Evolutionary conservation across 1,140 invertebrate species (phyloP), one percentile per base, ranked within the genome.

Genomic region (Drosophila arizonae): DNA sequence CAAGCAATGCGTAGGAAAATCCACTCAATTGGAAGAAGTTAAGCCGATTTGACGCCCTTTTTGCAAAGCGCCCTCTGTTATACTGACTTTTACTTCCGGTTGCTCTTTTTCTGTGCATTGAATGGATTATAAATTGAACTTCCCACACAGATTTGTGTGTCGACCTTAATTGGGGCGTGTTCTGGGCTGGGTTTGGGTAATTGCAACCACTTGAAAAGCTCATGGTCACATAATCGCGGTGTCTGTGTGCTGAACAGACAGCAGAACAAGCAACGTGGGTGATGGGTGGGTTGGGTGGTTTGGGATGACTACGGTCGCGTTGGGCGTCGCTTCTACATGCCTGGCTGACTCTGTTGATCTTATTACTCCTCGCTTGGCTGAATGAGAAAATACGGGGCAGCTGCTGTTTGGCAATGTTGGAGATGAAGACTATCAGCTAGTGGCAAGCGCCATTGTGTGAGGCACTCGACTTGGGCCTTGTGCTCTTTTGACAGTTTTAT

Each of bases 281-380:
- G 41, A 13, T 73, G 56, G 64, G 64, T 71, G 67, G 66, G 41
- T 15, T 73, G 56, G 64, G 64, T 71, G 67, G 66, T 30, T 36
- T 43, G 39, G 28, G 4, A n/a, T 21, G 9, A 43, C n/a, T 36
- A 52, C 13, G 54, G 54, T 46, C 50, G 33, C 33, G 36, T 78
- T 78, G 76, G 67, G 76, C 73, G 84, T 72, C 77, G 72, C 75
- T 77, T 75, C 76, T 65, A 68, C 64, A 82, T 73, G 79, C 79
- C 82, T 73, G 76, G 84, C 50, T 88, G 84, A 51, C 43, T 84
- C 56, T 68, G 68, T 87, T 90, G 87, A 90, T 90, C 87, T 90
- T 90, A 90, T 90, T 90, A 90, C 46, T 75, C 51, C 62, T 52
- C 82, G 87, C 87, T 90, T 84, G 74, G 87, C 41, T 90, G 87